Evolutionary conservation across 2,888 invertebrate species (phyloP).

Genomic region (Dasysyrphus albostriatus): DNA sequence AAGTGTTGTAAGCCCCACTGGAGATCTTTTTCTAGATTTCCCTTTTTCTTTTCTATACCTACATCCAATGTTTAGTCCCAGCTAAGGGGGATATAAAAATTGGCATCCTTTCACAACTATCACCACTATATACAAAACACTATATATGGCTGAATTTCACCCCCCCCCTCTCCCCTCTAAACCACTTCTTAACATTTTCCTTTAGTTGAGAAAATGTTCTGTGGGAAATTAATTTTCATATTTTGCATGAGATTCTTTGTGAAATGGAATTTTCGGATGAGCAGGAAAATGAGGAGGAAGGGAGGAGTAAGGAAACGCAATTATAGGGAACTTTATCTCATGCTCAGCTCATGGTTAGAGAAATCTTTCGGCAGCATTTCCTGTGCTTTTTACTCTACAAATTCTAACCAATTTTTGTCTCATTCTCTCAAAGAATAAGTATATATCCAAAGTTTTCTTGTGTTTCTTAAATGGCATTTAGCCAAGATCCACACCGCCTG

Average conservation of each 20-base stretch:
- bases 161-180: background rate
- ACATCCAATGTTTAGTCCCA: conserved; percentile 29
- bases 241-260: conserved; percentile 58
- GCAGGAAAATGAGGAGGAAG: too few species aligned
- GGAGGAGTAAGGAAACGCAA: background rate
- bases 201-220: conserved; percentile 33
- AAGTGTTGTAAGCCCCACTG: conserved; percentile 38
- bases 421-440: conserved; percentile 44
- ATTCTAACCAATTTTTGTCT: background rate
- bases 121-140: background rate
- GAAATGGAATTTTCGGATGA: conserved; percentile 25
- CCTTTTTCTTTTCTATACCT: conserved; percentile 9
- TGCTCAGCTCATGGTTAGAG: background rate
- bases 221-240: conserved; percentile 72
- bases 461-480: conserved; percentile 73
- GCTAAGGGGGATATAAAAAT: conserved; percentile 25
- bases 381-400: conserved; percentile 19
- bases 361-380: conserved; percentile 44
- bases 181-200: conserved; percentile 14
- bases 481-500: conserved; percentile 63
- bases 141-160: background rate
- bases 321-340: background rate
- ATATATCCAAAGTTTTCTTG: conserved; percentile 55
- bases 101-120: conserved; percentile 35
- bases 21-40: conserved; percentile 53